Conservation (phyloP, 2,113 vertebrate species). For the Ariopsis seemanni region DNA sequence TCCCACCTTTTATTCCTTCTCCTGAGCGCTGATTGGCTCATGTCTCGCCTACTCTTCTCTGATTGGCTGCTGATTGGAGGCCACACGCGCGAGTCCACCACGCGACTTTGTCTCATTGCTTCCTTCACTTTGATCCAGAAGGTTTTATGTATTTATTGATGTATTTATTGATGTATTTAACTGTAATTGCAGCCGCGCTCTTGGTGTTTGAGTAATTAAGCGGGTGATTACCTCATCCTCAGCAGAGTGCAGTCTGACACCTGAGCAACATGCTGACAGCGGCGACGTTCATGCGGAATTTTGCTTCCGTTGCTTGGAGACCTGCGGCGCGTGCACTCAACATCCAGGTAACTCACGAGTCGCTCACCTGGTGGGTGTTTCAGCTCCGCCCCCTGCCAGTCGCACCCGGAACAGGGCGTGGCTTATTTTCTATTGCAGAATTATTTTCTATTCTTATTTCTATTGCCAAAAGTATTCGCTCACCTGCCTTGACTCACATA, state of each 20-base stretch:
- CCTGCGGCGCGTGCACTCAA: slow-evolving; percentile 71
- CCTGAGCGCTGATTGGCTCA: neutral
- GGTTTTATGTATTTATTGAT: no score
- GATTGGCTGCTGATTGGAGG: neutral
- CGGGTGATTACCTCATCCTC: no score
- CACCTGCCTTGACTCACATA: no score
- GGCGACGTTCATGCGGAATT: slow-evolving; percentile 72
- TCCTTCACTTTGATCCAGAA: neutral
- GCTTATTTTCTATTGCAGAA: no score
- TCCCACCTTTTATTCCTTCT: neutral
- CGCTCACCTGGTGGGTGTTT: no score
- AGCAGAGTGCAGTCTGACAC: slow-evolving; percentile 11
- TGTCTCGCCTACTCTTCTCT: neutral
- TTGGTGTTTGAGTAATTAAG: neutral
- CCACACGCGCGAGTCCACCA: neutral
- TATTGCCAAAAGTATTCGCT: no score
- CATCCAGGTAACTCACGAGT: slow-evolving; percentile 77
- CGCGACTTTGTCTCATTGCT: neutral
- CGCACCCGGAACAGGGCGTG: no score
- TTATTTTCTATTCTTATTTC: no score
- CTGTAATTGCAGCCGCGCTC: neutral
- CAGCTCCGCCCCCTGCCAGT: no score
- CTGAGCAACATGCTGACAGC: slow-evolving; percentile 85
- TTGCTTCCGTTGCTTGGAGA: slow-evolving; percentile 67
- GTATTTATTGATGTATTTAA: no score